Base-by-base conservation (phyloP, 1,140 invertebrate genomes). In the Pseudomyrmex sp. region DNA sequence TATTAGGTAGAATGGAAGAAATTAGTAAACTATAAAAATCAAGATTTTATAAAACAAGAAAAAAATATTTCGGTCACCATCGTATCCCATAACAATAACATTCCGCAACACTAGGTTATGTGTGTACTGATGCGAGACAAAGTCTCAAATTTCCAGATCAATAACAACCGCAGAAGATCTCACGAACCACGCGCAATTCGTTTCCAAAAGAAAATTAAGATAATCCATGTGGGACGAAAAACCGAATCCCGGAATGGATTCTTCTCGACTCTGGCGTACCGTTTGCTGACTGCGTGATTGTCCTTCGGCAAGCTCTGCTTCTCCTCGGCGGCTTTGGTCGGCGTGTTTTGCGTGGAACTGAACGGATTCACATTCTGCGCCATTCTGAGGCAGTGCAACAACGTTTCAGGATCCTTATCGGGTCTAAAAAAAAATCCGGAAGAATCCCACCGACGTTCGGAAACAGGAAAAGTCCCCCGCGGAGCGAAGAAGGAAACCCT, bases 221-320 rank as follows among this genome's bases (percentile, higher is more conserved):
- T 12, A 35, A 2, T 35, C 9, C 23, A n/a, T 8, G 7, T 48
- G 10, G 73, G 10, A 7, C 8, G 1, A 15, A 4, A n/a, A 9
- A 8, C 13, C 18, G 18, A 35, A 50, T 12, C 9, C 0, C 35
- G 5, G 5, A 44, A 82, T 7, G 8, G 26, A 82, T 35, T 35
- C 35, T 35, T 35, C n/a, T 9, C 20, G 72, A 12, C 26, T 48
- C 0, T 35, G 35, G 91, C 94, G 93, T 95, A 97, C 97, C 97
- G 96, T 96, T 97, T 98, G 93, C 96, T 97, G 75, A 98, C 97
- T 92, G 97, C 97, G 94, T 98, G 97, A 95, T 97, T 97, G 93
- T 97, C 97, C 93, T 97, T 97, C 82, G 97, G 95, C 92, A 96
- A 94, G 89, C 95, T 96, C 87, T 96, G 96, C 85, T 94, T 95